A percentile compares a stretch with the other conserved stretches of the same genome.
Conservation (phyloP, 2,113 vertebrate genomes). For the Poeciliopsis retropinna region DNA sequence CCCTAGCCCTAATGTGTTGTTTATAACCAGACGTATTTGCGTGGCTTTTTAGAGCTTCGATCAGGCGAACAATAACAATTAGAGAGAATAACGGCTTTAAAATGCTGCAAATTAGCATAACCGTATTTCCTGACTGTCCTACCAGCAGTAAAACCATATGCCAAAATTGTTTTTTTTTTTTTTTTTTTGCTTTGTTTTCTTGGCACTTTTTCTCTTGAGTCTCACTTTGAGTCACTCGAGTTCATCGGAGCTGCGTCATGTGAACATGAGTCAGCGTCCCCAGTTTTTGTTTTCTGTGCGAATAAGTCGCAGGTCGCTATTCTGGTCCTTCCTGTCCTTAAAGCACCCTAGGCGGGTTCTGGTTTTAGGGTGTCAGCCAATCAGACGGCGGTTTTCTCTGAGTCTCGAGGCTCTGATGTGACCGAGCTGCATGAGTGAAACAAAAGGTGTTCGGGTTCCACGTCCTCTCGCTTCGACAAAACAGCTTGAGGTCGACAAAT, state of each 20-base stretch:
- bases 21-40: no score
- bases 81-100: no score
- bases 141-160: no score
- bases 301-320: conserved; percentile 40
- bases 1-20: no score
- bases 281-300: conserved; percentile 22
- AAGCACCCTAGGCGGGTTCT: conserved; percentile 34
- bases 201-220: background rate
- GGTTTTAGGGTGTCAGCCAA: conserved; percentile 11
- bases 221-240: background rate
- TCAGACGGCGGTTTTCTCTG: background rate
- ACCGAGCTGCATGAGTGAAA: conserved; percentile 10
- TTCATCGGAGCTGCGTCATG: conserved; percentile 13
- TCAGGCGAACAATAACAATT: no score
- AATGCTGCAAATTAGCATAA: no score
- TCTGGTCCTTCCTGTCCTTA: conserved; percentile 66
- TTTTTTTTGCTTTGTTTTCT: no score
- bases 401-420: conserved; percentile 35
- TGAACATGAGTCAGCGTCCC: conserved; percentile 41
- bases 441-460: background rate
- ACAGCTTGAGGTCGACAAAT: background rate
- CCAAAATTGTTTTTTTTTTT: no score
- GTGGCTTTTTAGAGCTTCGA: no score
- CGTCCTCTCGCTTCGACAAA: accelerated
- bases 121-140: no score